Conservation (phyloP, 2,113 vertebrate species). For the Esox niger region DNA sequence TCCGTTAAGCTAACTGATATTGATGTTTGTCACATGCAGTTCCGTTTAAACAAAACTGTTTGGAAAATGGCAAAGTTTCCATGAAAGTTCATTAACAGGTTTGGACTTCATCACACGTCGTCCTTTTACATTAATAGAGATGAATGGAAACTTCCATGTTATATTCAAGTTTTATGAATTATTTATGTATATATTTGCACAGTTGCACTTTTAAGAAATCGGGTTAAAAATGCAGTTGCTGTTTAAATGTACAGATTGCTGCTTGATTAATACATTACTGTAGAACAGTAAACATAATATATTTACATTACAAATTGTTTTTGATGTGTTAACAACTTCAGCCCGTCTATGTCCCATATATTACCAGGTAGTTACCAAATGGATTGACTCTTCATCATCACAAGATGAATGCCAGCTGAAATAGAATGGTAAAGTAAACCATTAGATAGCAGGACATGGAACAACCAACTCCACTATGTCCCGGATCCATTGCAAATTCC, state of each 20-base stretch:
- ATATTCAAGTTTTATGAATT: too few relatives aligned
- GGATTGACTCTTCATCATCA: not conserved
- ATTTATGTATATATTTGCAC: not conserved
- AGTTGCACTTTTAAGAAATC: not conserved
- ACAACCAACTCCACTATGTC: not conserved
- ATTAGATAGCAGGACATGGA: not conserved
- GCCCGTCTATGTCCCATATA: too few relatives aligned
- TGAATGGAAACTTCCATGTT: not conserved
- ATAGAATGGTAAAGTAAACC: not conserved
- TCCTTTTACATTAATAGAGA: not conserved
- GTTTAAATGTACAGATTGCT: not conserved
- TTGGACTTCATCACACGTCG: not conserved
- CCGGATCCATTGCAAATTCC: not conserved
- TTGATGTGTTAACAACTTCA: too few relatives aligned
- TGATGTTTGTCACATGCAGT: constrained; percentile 63
- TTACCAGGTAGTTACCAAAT: not conserved
- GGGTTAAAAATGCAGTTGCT: not conserved
- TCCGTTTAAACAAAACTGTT: constrained; percentile 59
- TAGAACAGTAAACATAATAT: not conserved
- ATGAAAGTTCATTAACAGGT: constrained; percentile 54
- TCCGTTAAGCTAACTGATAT: constrained; percentile 68
- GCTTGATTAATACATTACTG: not conserved
- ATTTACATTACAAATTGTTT: not conserved
- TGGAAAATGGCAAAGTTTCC: constrained; percentile 19
- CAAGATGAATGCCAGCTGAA: not conserved